A percentile compares a stretch with the other conserved stretches of the same genome.
phyloP scores from a whole-genome alignment of 2,888 invertebrate genomes.

The Malacosoma neustria region DNA sequence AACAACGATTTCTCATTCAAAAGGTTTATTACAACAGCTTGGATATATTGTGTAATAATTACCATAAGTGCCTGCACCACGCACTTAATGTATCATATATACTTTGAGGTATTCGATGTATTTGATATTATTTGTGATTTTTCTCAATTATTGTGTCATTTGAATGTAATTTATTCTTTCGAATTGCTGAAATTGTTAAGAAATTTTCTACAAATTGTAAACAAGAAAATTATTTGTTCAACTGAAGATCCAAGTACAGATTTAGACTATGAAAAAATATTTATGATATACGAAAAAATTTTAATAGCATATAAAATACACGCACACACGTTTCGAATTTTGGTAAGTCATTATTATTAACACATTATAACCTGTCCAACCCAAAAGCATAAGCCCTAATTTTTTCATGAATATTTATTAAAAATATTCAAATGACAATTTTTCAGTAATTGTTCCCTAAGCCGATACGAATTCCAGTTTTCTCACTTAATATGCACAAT shows the following conservation, averaged over 20 bases:
- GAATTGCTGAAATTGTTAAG: conserved; percentile 7
- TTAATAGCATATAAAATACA: conserved; percentile 7
- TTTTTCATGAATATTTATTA: too few relatives aligned
- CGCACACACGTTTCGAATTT: conserved; percentile 6
- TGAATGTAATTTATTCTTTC: conserved; percentile 5
- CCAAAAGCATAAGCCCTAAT: too few relatives aligned
- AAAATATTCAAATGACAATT: too few relatives aligned
- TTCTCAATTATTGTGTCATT: neutral
- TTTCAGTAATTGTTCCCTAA: too few relatives aligned
- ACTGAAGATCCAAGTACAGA: too few relatives aligned
- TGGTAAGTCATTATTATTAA: conserved; percentile 12
- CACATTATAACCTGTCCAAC: too few relatives aligned
- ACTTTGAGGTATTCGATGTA: neutral
- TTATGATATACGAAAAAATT: conserved; percentile 7
- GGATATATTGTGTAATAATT: neutral
- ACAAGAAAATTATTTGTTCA: too few relatives aligned
- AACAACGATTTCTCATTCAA: neutral
- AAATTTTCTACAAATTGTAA: too few relatives aligned
- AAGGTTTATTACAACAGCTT: neutral
- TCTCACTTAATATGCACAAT: too few relatives aligned
- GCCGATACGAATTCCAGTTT: too few relatives aligned
- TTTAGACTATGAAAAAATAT: conserved; percentile 1
- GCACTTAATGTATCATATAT: neutral
- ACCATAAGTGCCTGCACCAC: neutral
- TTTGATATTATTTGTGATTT: neutral